phyloP scores from a whole-genome alignment of 2,888 invertebrate genomes.

The Sylvicola cinctus region DNA sequence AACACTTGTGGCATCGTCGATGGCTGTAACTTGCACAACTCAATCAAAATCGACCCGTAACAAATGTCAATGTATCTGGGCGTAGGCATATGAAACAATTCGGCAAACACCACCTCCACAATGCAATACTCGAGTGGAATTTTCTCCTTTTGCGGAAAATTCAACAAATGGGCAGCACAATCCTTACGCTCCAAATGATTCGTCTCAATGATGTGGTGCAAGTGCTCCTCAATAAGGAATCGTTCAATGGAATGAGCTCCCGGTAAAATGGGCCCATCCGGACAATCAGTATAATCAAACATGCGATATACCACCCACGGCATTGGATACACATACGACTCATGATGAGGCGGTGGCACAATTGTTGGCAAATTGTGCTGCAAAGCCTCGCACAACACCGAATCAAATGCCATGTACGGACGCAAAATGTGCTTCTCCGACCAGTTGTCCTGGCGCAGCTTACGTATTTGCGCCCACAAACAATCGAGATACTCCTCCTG shows the following conservation, averaged over 20 bases:
- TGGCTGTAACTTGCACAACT: conserved; percentile 90
- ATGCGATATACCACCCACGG: conserved; percentile 88
- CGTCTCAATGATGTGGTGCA: conserved; percentile 80
- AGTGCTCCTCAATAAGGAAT: conserved; percentile 92
- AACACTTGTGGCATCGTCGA: conserved; percentile 93
- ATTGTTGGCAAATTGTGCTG: conserved; percentile 88
- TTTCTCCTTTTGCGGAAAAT: conserved; percentile 81
- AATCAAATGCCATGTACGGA: conserved; percentile 90
- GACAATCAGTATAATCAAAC: conserved; percentile 98
- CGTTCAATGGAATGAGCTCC: conserved; percentile 95
- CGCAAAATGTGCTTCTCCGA: conserved; percentile 88
- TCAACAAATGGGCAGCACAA: conserved; percentile 79
- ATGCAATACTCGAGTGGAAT: conserved; percentile 96
- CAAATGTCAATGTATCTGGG: conserved; percentile 78
- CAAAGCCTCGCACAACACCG: conserved; percentile 82
- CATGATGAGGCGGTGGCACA: conserved; percentile 81
- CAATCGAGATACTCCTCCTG: conserved; percentile 95
- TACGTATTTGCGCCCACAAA: conserved; percentile 85
- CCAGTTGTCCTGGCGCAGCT: conserved; percentile 87
- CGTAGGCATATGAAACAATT: conserved; percentile 80
- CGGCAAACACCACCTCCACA: conserved; percentile 89
- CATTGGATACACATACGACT: conserved; percentile 76
- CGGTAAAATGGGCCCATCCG: conserved; percentile 78
- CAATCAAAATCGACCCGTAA: conserved; percentile 88
- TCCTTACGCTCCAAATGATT: conserved; percentile 80